phyloP scores from a whole-genome alignment of 2,888 invertebrate species.

The Zootermopsis nevadensis region DNA sequence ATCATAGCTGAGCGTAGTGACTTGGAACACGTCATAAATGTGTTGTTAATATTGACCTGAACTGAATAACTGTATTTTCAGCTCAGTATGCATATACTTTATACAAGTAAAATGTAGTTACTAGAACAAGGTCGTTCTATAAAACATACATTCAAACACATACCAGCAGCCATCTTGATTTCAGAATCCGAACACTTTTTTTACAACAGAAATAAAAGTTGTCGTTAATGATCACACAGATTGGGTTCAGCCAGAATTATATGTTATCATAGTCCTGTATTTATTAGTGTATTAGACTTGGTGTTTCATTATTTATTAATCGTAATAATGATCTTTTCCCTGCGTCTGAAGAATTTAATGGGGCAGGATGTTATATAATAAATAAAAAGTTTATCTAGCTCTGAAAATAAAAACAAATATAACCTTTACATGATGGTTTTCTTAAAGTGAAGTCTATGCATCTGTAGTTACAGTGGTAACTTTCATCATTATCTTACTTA shows the following conservation, averaged over 20 bases:
- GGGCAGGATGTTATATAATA: not conserved
- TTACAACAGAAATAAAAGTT: not conserved
- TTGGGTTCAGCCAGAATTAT: not conserved
- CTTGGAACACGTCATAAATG: not conserved
- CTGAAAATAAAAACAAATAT: too few relatives aligned
- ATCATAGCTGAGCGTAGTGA: too few relatives aligned
- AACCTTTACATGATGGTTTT: too few relatives aligned
- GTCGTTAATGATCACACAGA: not conserved
- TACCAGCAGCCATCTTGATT: slow-evolving; percentile 1
- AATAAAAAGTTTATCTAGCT: too few relatives aligned
- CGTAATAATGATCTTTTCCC: not conserved
- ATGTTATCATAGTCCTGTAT: not conserved
- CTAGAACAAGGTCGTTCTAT: not conserved
- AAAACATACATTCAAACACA: slow-evolving; percentile 11
- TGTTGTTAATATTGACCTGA: not conserved
- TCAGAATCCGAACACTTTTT: not conserved
- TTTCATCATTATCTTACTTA: too few relatives aligned
- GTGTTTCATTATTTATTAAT: not conserved
- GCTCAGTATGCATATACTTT: not conserved
- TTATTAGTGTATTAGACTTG: not conserved
- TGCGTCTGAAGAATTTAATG: not conserved
- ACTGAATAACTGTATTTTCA: too few relatives aligned
- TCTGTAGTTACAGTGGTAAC: too few relatives aligned
- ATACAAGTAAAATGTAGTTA: not conserved
- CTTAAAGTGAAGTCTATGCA: too few relatives aligned